Percentiles rank a stretch among this genome's conserved stretches.
Evolutionary conservation across 2,113 vertebrate genomes (phyloP).

Genomic region (Gopherus evgoodei): DNA sequence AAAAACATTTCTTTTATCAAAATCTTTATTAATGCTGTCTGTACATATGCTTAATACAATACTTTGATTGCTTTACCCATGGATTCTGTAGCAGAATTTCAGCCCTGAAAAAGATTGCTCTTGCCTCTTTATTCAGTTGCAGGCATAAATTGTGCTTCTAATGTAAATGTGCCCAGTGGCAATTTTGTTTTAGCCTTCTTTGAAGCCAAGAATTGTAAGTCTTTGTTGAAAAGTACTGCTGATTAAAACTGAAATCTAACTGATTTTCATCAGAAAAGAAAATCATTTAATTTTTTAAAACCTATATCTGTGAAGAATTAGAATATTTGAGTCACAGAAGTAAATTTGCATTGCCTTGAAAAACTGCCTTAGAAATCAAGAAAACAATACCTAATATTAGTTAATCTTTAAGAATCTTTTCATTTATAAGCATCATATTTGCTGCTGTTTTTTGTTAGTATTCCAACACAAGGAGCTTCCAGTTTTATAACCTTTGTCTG

Average conservation of each 20-base stretch:
- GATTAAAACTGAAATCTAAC: conserved; percentile 50
- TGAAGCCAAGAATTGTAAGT: conserved; percentile 59
- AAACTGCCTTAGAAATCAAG: conserved; percentile 3
- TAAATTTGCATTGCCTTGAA: not conserved
- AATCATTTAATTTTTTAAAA: not conserved
- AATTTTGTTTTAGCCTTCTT: conserved; percentile 47
- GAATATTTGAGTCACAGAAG: conserved; percentile 26
- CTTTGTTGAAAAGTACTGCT: conserved; percentile 38
- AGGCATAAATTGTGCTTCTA: conserved; percentile 65
- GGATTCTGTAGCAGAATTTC: conserved; percentile 68
- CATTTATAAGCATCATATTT: not conserved
- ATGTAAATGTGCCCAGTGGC: conserved; percentile 49
- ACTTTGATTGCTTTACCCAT: conserved; percentile 36
- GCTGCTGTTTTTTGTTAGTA: not conserved
- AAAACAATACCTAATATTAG: not conserved
- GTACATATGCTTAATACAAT: conserved; percentile 48
- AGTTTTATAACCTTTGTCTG: not conserved
- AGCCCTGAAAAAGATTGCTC: conserved; percentile 58
- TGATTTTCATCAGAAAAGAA: conserved; percentile 5
- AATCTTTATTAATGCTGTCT: not conserved
- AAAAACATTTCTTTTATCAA: not conserved
- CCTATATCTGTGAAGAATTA: not conserved
- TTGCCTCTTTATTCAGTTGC: conserved; percentile 56
- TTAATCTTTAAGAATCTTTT: not conserved
- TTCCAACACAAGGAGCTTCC: not conserved